Evolutionary conservation across 2,113 vertebrate genomes (phyloP), one percentile per base, ranked within the genome.

Genomic region (Elanus axillaris): DNA sequence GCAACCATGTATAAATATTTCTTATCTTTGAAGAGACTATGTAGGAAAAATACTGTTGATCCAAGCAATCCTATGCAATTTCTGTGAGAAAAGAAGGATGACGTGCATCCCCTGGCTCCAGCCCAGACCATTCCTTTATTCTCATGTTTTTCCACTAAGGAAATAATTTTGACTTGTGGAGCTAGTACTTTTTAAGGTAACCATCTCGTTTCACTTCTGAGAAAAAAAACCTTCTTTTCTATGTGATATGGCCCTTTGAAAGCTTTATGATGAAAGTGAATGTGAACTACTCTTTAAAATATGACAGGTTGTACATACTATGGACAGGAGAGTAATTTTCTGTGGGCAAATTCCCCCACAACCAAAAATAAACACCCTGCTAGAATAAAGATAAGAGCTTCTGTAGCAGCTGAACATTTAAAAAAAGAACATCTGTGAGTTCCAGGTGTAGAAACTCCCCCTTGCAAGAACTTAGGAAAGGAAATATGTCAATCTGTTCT

Each of bases 401-500:
- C 50, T 84, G 22, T 32, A 26, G 10, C 19, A 10, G 6, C 31
- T 80, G 45, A 69, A 34, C 2, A 4, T 42, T 56, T 13, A 4
- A 53, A 86, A 86, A 83, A 53, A 0, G 3, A 48, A n/a, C 7
- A 52, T 23, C 22, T 63, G 18, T 27, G 25, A 71, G 16, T 55
- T n/a, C 16, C 34, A 52, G 48, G 31, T 31, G 9, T 38, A 67
- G 40, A 79, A 76, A 60, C 16, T 52, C 9, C 27, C 25, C 53
- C 9, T 73, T 73, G 27, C 13, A 86, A 80, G 34, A 80, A 36
- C 80, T 86, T 77, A 68, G 31, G 15, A 48, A 77, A 87, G 16
- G 27, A 77, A 87, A 22, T 12, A 2, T 11, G 38, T 64, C 0
- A 0, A 10, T 62, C 42, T 81, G 4, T 17, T 71, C 11, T 91